Evolutionary conservation across 2,888 invertebrate species (phyloP), one percentile per base, ranked within the genome.

Genomic region (Agrotis puta): DNA sequence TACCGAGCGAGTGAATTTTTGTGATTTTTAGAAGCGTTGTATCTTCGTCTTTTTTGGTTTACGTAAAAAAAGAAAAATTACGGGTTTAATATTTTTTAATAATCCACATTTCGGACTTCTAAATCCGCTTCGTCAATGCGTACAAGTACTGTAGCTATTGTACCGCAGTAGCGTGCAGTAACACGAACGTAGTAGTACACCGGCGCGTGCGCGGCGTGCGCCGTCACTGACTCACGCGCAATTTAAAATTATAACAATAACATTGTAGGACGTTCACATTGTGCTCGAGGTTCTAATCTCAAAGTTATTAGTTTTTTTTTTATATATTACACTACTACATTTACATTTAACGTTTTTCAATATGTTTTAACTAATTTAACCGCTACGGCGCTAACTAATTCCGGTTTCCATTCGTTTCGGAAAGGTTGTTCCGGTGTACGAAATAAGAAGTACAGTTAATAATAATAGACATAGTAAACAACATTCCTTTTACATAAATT

Each of bases 261-360:
- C 82, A 81, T 76, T 83, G 83, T 79, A 79, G 79, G 78, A 81
- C 82, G 81, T 84, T 82, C 80, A 85, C 86, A 88, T 86, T 86
- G 85, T 84, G 63, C 71, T 85, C 85, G 88, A 90, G 88, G 88
- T 89, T 88, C 84, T 89, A 89, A 92, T 91, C 85, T 89, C 71
- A 67, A 71, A 82, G 78, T 89, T 89, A 90, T 89, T 91, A 90
- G 77, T 69, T 73, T 69, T 58, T 74, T 76, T 77, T n/a, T n/a
- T n/a, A n/a, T 86, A 84, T 84, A 56, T 56, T n/a, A 7, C n/a
- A n/a, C 33, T 77, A 74, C 47, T 75, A 81, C 64, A 74, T 81
- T 72, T 86, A 84, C 83, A 87, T 87, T 39, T 87, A 84, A 85
- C 74, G n/a, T 70, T 84, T 64, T 78, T 77, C 75, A 73, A 79